Evolutionary conservation across 2,113 vertebrate genomes (phyloP), one percentile per base, ranked within the genome.

Genomic region (Ranitomeya variabilis): DNA sequence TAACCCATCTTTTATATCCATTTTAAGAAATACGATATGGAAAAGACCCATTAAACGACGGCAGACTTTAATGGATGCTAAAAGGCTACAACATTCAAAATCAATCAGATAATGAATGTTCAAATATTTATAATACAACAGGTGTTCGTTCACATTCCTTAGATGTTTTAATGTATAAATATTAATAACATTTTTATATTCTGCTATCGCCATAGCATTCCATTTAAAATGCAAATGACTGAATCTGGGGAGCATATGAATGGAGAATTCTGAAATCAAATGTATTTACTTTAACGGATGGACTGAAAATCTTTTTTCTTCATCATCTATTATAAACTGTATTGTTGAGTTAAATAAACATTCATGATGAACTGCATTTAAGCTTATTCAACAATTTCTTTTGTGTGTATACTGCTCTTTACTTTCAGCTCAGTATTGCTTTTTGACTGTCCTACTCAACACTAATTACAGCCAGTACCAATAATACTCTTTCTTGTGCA

Each of bases 121-220:
- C 80, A 88, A 83, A 88, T 88, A 88, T 88, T 83, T 88, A 88
- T 83, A 83, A 83, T 88, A 88, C 80, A 88, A 88, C 87, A 88
- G 87, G 87, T 88, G 87, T 88, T 88, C 80, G 19, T 66, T 88
- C 71, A 54, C 80, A 88, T 64, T 81, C 87, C 67, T 88, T 77
- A 88, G 87, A 88, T 77, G 87, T 83, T 88, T 83, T 88, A 88
- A 83, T 76, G 57, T 83, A 88, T 88, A 88, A 88, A 88, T 88
- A 88, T 88, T 88, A 83, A 88, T 88, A 76, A 88, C 69, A 77
- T 88, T 83, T 88, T 88, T 76, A 88, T 88, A 88, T 88, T 83
- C 87, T 62, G 18, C 69, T 76, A 82, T 82, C 79, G 83, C 66
- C 87, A 73, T 76, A 54, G 80, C 80, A 77, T 76, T 64, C 80